Base-by-base conservation (phyloP, 2,888 invertebrate genomes). In the Philaethria dido region DNA sequence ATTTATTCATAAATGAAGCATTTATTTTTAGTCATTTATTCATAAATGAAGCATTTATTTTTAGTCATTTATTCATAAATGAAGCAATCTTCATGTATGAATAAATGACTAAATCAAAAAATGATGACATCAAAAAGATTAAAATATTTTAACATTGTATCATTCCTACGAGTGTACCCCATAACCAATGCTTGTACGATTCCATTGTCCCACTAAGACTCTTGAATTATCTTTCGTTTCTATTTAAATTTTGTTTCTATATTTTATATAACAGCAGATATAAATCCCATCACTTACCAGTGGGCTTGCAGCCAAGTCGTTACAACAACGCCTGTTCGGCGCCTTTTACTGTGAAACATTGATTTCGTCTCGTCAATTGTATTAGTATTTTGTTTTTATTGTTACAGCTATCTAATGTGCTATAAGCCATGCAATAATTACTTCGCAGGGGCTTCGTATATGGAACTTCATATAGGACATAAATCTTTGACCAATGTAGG, bases 301-400 rank as follows among this genome's bases (percentile, higher is more conserved):
- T 55, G 73, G 74, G 79, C 79, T 75, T 74, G 69, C 65, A 63
- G 75, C 74, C 72, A 68, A 73, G 69, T 71, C 69, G 75, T 78
- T 78, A 76, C 72, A 72, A 75, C 72, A 75, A 78, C 80, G 81
- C 76, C 80, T 78, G 71, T 60, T 16, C 68, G 81, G 79, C 82
- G 82, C 80, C 83, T 54, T 68, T 68, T 59, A 72, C 61, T 62
- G 18, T 68, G 70, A 72, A 69, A 69, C 68, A 64, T 71, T 66
- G 70, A 76, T 75, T 75, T 74, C 54, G 74, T 77, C 62, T 78
- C 80, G 81, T 78, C 72, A 72, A 73, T 72, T 16, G 29, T 13
- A 52, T 33, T 33, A 8, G 39, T 39, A 14, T 47, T 22, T 22
- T 20, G 20, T 20, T 47, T 47, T 16, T 44, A 45, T 47, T 47